Conservation (phyloP, 1,140 invertebrate genomes). For the Cydia splendana region DNA sequence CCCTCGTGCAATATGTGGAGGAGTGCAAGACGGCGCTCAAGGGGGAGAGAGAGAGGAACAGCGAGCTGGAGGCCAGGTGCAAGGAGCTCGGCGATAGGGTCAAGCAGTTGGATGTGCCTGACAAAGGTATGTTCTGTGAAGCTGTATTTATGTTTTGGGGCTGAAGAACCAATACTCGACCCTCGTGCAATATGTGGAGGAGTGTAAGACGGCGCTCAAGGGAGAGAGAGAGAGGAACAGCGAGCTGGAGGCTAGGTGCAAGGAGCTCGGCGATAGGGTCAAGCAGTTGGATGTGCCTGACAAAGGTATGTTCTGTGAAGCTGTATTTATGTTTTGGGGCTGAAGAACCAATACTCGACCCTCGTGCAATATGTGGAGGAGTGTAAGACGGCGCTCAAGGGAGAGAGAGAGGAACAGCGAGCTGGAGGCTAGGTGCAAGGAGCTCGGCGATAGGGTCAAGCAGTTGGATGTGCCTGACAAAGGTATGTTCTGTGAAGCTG, state of each 20-base stretch:
- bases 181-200: conserved; percentile 60
- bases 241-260: conserved; percentile 57
- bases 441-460: conserved; percentile 68
- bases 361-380: conserved; percentile 63
- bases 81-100: conserved; percentile 69
- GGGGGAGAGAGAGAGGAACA: conserved; percentile 58
- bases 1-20: conserved; percentile 59
- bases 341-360: not conserved
- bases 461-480: conserved; percentile 74
- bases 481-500: conserved; percentile 48
- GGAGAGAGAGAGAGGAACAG: conserved; percentile 58
- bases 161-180: not conserved
- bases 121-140: conserved; percentile 71
- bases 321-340: not conserved
- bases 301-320: conserved; percentile 57
- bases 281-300: conserved; percentile 74
- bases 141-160: no score
- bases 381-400: conserved; percentile 61
- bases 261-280: conserved; percentile 67
- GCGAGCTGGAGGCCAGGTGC: conserved; percentile 54
- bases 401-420: conserved; percentile 56
- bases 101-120: conserved; percentile 70
- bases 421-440: conserved; percentile 60
- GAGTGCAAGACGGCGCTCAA: conserved; percentile 64
- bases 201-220: conserved; percentile 62